These are phyloP conservation scores for Prunella himalayana DNA, from an alignment of 2,113 vertebrate genomes.

Conservation along the genomic window DNA sequence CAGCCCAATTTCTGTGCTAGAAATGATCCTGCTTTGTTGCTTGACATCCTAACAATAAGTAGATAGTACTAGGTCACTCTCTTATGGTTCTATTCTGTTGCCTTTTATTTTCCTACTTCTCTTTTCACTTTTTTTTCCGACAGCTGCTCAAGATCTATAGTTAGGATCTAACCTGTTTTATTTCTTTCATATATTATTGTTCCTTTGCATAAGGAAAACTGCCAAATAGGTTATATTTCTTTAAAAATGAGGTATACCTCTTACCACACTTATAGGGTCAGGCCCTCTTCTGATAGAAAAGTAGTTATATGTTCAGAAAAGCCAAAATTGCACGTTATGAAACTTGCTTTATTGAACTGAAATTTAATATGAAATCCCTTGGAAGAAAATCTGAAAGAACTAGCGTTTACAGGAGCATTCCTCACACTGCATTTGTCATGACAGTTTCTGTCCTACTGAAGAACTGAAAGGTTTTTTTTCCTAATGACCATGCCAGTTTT, in stretches of 20 bases:
- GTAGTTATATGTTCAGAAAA: neutral
- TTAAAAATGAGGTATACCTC: neutral
- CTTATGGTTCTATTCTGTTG: neutral
- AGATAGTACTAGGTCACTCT: neutral
- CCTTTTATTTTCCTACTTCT: neutral
- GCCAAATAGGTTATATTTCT: neutral
- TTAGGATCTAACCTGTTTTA: neutral
- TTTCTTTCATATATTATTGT: neutral
- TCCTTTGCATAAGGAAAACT: neutral
- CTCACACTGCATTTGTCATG: neutral
- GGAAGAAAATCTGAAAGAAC: neutral
- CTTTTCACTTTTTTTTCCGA: neutral
- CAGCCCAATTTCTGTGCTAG: neutral
- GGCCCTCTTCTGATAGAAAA: neutral
- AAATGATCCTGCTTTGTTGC: neutral
- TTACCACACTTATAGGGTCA: neutral
- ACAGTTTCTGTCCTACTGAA: neutral
- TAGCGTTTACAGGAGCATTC: neutral
- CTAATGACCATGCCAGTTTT: neutral
- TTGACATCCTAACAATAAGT: neutral
- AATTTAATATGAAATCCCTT: neutral
- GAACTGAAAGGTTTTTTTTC: neutral
- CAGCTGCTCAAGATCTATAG: neutral
- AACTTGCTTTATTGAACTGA: neutral
- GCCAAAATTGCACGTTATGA: neutral